Evolutionary conservation across 2,113 vertebrate species (phyloP).

Genomic region (Myotis lucifugus): DNA sequence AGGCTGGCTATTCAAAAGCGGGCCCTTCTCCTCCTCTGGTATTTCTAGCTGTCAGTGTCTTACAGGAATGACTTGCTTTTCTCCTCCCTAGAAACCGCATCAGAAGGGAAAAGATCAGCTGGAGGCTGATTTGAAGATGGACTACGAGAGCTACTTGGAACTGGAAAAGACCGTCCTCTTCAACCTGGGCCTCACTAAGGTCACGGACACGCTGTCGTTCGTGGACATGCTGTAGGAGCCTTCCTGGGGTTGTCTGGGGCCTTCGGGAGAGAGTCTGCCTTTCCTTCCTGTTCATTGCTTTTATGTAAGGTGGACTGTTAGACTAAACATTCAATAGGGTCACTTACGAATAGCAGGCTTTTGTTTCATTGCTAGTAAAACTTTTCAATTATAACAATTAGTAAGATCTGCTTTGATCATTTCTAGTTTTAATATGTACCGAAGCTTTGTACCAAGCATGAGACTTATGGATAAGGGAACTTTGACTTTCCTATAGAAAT

Average conservation of each 20-base stretch:
- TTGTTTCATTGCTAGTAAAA: slow-evolving; percentile 58
- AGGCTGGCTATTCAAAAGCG: background rate
- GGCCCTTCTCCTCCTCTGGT: background rate
- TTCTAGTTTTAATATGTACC: background rate
- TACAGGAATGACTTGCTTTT: background rate
- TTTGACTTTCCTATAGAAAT: background rate
- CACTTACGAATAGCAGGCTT: background rate
- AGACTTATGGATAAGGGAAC: background rate
- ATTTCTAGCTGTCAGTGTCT: background rate
- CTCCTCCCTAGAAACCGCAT: slow-evolving; percentile 64
- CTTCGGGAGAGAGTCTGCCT: background rate
- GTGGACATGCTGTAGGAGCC: background rate
- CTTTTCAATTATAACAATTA: slow-evolving; percentile 16
- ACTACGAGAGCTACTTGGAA: slow-evolving; percentile 76
- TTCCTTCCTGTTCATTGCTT: background rate
- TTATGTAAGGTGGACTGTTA: background rate
- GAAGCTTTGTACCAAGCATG: slow-evolving; percentile 1
- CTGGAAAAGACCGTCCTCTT: slow-evolving; percentile 82
- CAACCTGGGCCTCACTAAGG: slow-evolving; percentile 72
- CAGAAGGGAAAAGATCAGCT: slow-evolving; percentile 78
- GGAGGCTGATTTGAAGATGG: slow-evolving; percentile 76
- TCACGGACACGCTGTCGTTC: background rate
- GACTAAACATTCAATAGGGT: background rate
- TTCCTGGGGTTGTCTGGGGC: background rate
- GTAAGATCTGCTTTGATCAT: background rate